These are phyloP conservation scores for Peromyscus leucopus DNA, from an alignment of 2,113 vertebrate genomes.

Conservation along the genomic window DNA sequence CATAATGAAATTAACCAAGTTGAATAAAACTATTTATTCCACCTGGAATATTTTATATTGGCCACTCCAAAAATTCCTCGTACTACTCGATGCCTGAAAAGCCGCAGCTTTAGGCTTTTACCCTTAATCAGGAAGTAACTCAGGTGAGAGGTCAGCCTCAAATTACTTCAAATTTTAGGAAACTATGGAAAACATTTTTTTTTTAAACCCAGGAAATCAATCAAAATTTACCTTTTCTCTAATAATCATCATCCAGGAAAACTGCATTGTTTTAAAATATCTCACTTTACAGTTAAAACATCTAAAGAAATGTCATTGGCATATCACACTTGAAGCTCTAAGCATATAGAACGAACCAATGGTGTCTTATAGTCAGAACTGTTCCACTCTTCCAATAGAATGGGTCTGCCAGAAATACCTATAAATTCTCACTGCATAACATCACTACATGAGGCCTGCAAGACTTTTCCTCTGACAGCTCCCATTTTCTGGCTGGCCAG, in stretches of 20 bases:
- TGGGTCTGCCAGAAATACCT: neutral
- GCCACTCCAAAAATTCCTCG: neutral
- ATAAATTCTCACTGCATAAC: neutral
- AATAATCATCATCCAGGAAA: conserved; percentile 30
- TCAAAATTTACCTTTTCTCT: neutral
- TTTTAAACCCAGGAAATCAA: neutral
- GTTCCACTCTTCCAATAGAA: neutral
- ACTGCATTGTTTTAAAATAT: neutral
- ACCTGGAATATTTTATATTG: conserved; percentile 16
- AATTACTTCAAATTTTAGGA: conserved; percentile 27
- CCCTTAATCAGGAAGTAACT: neutral
- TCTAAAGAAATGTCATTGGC: conserved; percentile 13
- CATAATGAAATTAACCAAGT: neutral
- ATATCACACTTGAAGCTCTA: neutral
- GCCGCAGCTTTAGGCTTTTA: neutral
- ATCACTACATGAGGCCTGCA: neutral
- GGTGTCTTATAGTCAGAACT: conserved; percentile 39
- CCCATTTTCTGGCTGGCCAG: neutral
- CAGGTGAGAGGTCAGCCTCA: neutral
- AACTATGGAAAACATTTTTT: conserved; percentile 16
- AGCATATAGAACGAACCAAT: conserved; percentile 42
- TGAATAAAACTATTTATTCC: neutral
- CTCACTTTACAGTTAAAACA: conserved; percentile 34
- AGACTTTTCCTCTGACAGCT: neutral
- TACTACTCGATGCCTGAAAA: neutral